Percentiles rank a stretch among this genome's conserved stretches.
phyloP scores from a whole-genome alignment of 2,113 vertebrate genomes.

The Cricetomys ansorgei region DNA sequence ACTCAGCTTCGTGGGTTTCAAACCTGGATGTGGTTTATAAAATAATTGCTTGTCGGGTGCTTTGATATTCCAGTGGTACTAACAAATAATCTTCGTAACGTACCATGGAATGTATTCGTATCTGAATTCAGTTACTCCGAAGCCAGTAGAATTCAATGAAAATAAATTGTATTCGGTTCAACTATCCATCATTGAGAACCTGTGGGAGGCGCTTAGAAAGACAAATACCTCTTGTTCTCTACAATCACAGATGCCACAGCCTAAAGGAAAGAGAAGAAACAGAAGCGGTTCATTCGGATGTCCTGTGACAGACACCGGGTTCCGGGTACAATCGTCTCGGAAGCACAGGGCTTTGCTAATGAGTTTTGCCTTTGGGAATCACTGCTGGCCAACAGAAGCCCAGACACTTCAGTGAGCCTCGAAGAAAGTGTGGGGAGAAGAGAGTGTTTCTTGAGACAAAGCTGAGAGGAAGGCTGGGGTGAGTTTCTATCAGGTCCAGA shows the following conservation, averaged over 20 bases:
- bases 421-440: background rate
- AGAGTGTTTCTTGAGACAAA: background rate
- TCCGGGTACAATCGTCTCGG: background rate
- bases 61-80: background rate
- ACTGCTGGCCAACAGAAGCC: background rate
- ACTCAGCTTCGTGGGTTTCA: background rate
- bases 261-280: constrained; percentile 18
- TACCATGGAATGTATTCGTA: background rate
- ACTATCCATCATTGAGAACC: background rate
- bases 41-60: constrained; percentile 1
- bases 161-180: constrained; percentile 23
- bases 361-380: constrained; percentile 5
- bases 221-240: background rate
- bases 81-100: background rate
- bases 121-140: background rate
- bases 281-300: background rate
- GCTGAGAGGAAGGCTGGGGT: background rate
- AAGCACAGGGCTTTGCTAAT: background rate
- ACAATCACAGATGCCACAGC: background rate
- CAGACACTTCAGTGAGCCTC: background rate
- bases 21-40: background rate
- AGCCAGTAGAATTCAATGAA: background rate
- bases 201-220: background rate
- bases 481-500: background rate
- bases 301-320: background rate